These are phyloP conservation scores for Neodontobutis hainanensis DNA, from an alignment of 2,113 vertebrate species.

Conservation along the genomic window DNA sequence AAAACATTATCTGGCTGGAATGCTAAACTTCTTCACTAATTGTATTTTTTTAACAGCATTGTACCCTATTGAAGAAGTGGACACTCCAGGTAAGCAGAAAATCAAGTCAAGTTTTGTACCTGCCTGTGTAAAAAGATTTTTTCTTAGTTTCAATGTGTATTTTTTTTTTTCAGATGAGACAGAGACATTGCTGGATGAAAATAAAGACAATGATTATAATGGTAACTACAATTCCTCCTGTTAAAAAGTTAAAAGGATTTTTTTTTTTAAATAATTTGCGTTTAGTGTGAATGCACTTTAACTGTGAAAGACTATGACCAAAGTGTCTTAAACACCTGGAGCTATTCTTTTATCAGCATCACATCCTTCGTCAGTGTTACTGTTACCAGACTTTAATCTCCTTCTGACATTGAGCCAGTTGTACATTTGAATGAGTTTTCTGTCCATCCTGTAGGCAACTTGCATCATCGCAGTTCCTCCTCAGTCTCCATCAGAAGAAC, in stretches of 20 bases:
- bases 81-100: slow-evolving; percentile 45
- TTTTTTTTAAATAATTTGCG: no score
- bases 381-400: no score
- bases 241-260: no score
- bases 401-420: background rate
- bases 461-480: slow-evolving; percentile 63
- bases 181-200: slow-evolving; percentile 51
- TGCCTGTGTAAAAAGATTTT: background rate
- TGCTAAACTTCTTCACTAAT: background rate
- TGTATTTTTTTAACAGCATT: slow-evolving; percentile 50
- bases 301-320: no score
- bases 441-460: slow-evolving; percentile 45
- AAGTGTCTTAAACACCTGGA: no score
- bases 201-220: slow-evolving; percentile 21
- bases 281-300: no score
- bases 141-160: background rate
- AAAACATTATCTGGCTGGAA: background rate
- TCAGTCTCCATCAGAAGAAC: slow-evolving; percentile 30
- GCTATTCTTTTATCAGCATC: no score
- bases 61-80: slow-evolving; percentile 66
- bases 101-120: background rate
- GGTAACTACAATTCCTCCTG: slow-evolving; percentile 34
- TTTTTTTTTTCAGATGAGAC: slow-evolving; percentile 38
- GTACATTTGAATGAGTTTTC: background rate
- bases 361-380: no score